Conservation (phyloP, 1,140 invertebrate species). For the Bombus polaris region DNA sequence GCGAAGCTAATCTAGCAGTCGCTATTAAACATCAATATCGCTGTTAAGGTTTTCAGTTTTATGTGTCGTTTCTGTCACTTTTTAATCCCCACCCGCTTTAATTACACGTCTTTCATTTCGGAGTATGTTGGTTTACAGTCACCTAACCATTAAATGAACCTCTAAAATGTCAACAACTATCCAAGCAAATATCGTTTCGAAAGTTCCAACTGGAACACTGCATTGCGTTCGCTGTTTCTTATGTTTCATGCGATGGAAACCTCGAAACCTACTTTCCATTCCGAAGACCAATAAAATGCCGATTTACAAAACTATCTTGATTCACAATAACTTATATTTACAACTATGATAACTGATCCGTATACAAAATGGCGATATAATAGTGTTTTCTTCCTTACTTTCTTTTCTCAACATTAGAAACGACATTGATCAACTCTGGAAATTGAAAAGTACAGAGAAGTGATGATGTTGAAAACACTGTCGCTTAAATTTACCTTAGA, state of each 20-base stretch:
- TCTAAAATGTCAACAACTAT: neutral
- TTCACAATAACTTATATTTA: neutral
- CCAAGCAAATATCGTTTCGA: neutral
- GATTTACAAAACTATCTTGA: neutral
- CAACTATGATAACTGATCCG: neutral
- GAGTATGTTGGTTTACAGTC: neutral
- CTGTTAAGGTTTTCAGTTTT: slow-evolving; percentile 30
- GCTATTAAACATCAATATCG: slow-evolving; percentile 33
- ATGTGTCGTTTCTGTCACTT: slow-evolving; percentile 7
- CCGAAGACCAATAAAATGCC: neutral
- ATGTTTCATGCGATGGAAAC: neutral
- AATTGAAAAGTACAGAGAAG: too few species aligned
- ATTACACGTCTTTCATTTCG: neutral
- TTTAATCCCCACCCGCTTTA: neutral
- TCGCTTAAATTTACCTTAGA: too few species aligned
- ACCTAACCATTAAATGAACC: neutral
- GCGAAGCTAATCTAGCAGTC: slow-evolving; percentile 27
- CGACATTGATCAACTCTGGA: too few species aligned
- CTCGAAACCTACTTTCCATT: neutral
- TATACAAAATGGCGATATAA: neutral
- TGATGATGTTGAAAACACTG: too few species aligned
- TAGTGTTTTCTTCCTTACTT: too few species aligned
- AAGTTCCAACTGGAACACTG: neutral
- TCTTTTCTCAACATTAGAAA: too few species aligned
- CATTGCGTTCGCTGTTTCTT: neutral